phyloP scores from a whole-genome alignment of 1,140 invertebrate genomes.

The Pinna nobilis region DNA sequence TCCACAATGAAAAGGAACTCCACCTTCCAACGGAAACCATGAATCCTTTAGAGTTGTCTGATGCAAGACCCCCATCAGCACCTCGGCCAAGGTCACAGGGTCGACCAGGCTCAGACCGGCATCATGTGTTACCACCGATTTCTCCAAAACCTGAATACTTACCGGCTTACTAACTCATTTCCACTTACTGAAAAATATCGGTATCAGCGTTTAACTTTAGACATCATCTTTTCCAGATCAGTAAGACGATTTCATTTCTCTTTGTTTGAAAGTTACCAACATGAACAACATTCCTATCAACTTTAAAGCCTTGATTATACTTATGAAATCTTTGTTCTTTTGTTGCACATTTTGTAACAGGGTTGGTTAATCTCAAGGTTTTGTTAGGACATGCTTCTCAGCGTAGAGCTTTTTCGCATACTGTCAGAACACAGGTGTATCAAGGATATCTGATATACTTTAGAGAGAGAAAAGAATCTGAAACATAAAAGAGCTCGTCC shows the following conservation, averaged over 20 bases:
- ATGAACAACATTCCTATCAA: too few species aligned
- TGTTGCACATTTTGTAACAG: too few species aligned
- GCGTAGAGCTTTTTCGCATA: too few species aligned
- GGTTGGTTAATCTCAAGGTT: too few species aligned
- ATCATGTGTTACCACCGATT: constrained; percentile 70
- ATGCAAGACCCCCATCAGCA: constrained; percentile 43
- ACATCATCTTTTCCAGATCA: background rate
- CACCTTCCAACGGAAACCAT: constrained; percentile 59
- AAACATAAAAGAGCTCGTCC: too few species aligned
- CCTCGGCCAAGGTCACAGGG: constrained; percentile 49
- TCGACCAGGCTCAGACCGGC: constrained; percentile 67
- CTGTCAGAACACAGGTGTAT: too few species aligned
- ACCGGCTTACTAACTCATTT: constrained; percentile 3
- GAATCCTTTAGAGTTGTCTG: constrained; percentile 51
- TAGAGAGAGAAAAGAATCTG: too few species aligned
- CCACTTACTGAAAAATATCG: background rate
- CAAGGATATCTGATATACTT: too few species aligned
- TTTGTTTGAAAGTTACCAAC: too few species aligned
- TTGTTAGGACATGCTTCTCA: too few species aligned
- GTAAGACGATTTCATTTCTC: background rate
- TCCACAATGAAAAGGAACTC: constrained; percentile 37
- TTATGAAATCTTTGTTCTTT: too few species aligned
- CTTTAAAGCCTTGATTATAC: too few species aligned
- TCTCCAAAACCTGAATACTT: constrained; percentile 21
- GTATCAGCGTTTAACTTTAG: background rate